Evolutionary conservation across 2,888 invertebrate genomes (phyloP).

Genomic region (Chironomus tentans): DNA sequence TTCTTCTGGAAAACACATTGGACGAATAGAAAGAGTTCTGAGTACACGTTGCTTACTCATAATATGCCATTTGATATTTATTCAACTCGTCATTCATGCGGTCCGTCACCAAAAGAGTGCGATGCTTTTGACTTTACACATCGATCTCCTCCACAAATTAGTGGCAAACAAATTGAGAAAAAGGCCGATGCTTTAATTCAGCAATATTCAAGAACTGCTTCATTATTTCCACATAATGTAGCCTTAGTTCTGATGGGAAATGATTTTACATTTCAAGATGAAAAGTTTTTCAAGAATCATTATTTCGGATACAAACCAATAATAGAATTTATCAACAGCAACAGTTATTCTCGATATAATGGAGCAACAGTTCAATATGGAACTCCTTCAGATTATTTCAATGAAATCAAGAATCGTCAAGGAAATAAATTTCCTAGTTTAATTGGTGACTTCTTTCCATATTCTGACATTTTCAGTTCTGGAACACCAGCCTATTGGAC

Average conservation of each 20-base stretch:
- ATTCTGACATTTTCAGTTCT: conserved; percentile 87
- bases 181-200: conserved; percentile 77
- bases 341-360: conserved; percentile 53
- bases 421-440: conserved; percentile 61
- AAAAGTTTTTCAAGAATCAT: conserved; percentile 89
- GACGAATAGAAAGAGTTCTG: conserved; percentile 42
- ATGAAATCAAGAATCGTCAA: conserved; percentile 58
- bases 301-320: conserved; percentile 84
- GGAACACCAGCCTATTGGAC: conserved; percentile 95
- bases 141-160: conserved; percentile 57
- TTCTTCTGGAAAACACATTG: conserved; percentile 88
- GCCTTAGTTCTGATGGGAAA: conserved; percentile 91
- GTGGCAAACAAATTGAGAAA: conserved; percentile 70
- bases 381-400: conserved; percentile 85
- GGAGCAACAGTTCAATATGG: conserved; percentile 76
- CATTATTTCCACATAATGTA: conserved; percentile 82
- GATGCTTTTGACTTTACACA: background rate
- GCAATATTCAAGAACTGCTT: conserved; percentile 83
- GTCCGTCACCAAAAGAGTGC: conserved; percentile 84
- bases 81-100: conserved; percentile 92
- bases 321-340: conserved; percentile 78
- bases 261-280: conserved; percentile 87
- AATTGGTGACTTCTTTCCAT: conserved; percentile 93
- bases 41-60: conserved; percentile 63
- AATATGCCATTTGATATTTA: conserved; percentile 95